Conservation (phyloP, 2,797 vertebrate species). For the Neoniphon sammara region DNA sequence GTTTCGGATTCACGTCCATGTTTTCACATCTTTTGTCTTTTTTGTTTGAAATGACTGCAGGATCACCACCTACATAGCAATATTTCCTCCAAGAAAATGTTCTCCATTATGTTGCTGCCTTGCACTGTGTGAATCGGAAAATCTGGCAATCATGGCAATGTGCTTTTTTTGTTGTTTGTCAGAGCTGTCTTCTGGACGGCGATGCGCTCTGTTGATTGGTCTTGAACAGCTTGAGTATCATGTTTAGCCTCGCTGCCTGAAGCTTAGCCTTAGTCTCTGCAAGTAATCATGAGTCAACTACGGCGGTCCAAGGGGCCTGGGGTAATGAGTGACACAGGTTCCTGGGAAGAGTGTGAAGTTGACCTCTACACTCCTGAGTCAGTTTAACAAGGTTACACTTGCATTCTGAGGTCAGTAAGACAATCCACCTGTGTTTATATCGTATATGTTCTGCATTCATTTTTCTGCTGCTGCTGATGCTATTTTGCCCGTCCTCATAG, state of each 20-base stretch:
- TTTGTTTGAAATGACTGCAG: background rate
- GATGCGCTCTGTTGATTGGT: constrained; percentile 23
- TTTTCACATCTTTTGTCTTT: constrained; percentile 12
- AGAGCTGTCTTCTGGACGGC: constrained; percentile 7
- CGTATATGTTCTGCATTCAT: background rate
- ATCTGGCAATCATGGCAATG: background rate
- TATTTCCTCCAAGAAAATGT: background rate
- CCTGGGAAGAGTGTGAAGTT: constrained; percentile 44
- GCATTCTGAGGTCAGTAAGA: constrained; percentile 39
- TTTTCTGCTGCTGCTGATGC: no score
- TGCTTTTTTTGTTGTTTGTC: constrained; percentile 19
- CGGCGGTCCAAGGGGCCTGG: constrained; percentile 23
- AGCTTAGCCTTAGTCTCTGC: constrained; percentile 44
- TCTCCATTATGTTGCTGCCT: constrained; percentile 16
- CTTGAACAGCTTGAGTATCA: constrained; percentile 17
- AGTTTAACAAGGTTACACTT: constrained; percentile 55
- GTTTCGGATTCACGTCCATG: constrained; percentile 1
- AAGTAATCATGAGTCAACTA: constrained; percentile 57
- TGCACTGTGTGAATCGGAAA: constrained; percentile 34
- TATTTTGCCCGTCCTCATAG: no score
- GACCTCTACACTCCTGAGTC: constrained; percentile 46
- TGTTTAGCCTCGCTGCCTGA: constrained; percentile 34
- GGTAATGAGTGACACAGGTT: constrained; percentile 54
- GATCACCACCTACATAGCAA: constrained; percentile 4
- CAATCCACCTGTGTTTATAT: constrained; percentile 6